Evolutionary conservation across 2,888 invertebrate species (phyloP), one percentile per base, ranked within the genome.

Genomic region (Plusia festucae): DNA sequence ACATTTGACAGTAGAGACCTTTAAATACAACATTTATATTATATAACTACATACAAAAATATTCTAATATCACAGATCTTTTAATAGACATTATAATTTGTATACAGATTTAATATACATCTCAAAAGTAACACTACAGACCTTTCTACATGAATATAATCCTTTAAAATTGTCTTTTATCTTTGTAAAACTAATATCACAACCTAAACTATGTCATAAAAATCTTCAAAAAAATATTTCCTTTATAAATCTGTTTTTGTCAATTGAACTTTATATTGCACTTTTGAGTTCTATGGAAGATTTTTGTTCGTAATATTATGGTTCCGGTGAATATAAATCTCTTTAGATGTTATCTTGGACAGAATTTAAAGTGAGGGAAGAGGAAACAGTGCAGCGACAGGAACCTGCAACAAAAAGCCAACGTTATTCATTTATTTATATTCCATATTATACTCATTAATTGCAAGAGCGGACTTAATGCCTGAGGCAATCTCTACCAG

Each of bases 381-480:
- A 98, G 96, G 91, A 97, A 97, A 93, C 98, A 98, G 92, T 98
- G 98, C 81, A 98, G 96, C 70, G 98, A 98, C 85, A 97, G 96
- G 93, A 98, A 98, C 92, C 98, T 97, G 96, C 60, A 96, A 96
- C 90, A 93, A 93, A 88, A 73, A 81, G 76, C 18, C 34, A 66
- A 58, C 54, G 52, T 20, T 57, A 49, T n/a, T n/a, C n/a, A n/a
- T n/a, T n/a, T n/a, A n/a, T n/a, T n/a, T n/a, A n/a, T n/a, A n/a
- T n/a, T n/a, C n/a, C n/a, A n/a, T n/a, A n/a, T n/a, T n/a, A n/a
- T n/a, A n/a, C n/a, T n/a, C n/a, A n/a, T n/a, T n/a, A n/a, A n/a
- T n/a, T n/a, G n/a, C n/a, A n/a, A n/a, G n/a, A n/a, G n/a, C n/a
- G n/a, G n/a, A n/a, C n/a, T n/a, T n/a, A n/a, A n/a, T n/a, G n/a